Evolutionary conservation across 2,113 vertebrate genomes (phyloP), one percentile per base, ranked within the genome.

Genomic region (Morone chrysops): DNA sequence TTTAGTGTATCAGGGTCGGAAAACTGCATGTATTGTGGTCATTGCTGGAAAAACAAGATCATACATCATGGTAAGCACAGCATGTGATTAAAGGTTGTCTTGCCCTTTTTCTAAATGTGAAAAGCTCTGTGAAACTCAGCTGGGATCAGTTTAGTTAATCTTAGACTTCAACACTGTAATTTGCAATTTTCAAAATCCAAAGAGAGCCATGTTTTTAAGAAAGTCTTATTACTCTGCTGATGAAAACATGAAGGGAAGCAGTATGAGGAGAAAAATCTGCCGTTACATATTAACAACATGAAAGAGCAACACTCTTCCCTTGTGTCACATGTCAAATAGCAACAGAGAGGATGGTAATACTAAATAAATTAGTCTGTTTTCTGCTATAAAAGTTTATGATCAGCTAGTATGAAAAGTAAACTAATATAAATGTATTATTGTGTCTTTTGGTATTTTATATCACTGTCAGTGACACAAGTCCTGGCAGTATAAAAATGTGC

Each of bases 111-210:
- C 20, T 13, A 10, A 51, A 41, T 66, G 31, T 60, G 43, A 25
- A 61, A 60, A 61, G 22, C 67, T 59, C 57, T 76, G 18, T 70
- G 25, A 70, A 48, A 57, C 48, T 76, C 12, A 38, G 63, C 65
- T 53, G 12, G n/a, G 41, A 61, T 38, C 50, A 25, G 18, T 22
- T 65, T 63, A 16, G 51, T 68, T 45, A 43, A 56, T 69, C 54
- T 61, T 31, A 54, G 36, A 60, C 48, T 41, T 43, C 36, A 50
- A 18, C 4, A 2, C n/a, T 22, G 43, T 17, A 12, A 18, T 61
- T 53, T 62, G 41, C 59, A 38, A 10, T 47, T 76, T 56, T 77
- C 60, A 53, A 66, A 50, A 68, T 31, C 41, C 31, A 47, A 69
- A 1, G 8, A 8, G 25, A 6, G 25, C 12, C 41, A 45, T 53